phyloP scores from a whole-genome alignment of 2,113 vertebrate species.

The Myotis lucifugus region DNA sequence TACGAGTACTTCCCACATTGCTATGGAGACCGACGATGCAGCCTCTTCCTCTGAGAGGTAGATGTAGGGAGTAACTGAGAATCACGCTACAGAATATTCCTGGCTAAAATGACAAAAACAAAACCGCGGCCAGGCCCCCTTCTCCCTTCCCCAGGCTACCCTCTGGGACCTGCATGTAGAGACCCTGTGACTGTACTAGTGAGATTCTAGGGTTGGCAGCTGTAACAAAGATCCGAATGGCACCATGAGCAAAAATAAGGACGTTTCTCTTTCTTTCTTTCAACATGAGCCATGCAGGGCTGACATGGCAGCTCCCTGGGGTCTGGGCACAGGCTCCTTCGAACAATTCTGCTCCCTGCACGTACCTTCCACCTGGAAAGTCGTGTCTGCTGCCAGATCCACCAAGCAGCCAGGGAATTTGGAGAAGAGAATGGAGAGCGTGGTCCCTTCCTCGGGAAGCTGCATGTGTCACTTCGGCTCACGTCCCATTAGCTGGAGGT shows the following conservation, averaged over 20 bases:
- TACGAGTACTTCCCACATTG: not conserved
- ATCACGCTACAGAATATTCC: not conserved
- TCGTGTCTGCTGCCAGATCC: rapidly evolving
- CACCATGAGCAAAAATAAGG: rapidly evolving
- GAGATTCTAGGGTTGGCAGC: not conserved
- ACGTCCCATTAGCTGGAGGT: rapidly evolving
- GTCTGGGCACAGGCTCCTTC: not conserved
- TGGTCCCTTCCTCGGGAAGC: not conserved
- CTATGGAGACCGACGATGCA: constrained; percentile 38
- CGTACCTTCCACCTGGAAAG: rapidly evolving
- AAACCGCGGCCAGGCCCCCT: rapidly evolving
- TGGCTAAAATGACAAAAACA: not conserved
- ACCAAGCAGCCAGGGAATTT: rapidly evolving
- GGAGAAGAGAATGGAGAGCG: rapidly evolving
- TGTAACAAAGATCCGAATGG: rapidly evolving
- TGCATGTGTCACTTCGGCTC: rapidly evolving
- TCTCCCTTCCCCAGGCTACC: not conserved
- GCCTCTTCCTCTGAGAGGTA: not conserved
- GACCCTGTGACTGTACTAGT: rapidly evolving
- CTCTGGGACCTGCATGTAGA: rapidly evolving
- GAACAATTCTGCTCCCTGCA: rapidly evolving
- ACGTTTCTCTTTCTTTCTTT: not conserved
- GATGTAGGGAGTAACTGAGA: not conserved
- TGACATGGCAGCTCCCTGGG: not conserved
- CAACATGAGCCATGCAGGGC: rapidly evolving